Base-by-base conservation (phyloP, 2,113 vertebrate genomes). In the Psophia crepitans region DNA sequence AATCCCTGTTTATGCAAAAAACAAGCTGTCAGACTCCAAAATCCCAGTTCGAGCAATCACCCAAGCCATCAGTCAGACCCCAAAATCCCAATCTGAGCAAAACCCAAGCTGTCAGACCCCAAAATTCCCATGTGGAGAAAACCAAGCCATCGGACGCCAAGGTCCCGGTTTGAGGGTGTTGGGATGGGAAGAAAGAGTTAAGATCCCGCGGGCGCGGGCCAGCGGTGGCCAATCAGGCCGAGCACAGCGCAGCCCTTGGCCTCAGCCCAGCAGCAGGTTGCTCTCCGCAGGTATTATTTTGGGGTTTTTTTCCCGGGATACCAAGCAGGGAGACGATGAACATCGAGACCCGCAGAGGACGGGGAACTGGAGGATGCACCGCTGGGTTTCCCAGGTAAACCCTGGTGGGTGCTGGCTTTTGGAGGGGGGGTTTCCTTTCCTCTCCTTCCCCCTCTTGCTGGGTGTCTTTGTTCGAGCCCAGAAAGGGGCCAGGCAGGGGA, bases 171-270 rank as follows among this genome's bases (percentile, higher is more conserved):
- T 51, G 39, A 41, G 49, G 56, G 37, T 3, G 1, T 3, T 2
- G 39, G 39, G 6, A 14, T 2, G 87, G 84, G 66, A 83, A 73
- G 90, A 97, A 97, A 96, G 97, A 85, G 97, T 97, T 97, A 97
- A 97, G 48, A 35, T 84, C 57, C 84, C 12, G 48, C 26, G 32
- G 41, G 41, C n/a, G 12, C 19, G 9, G 76, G 92, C 82, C 51
- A 27, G 20, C 68, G 2, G 22, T 81, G 82, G 84, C 96, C 97
- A 94, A 97, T 96, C 96, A 65, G 77, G 46, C 44, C 3, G 41
- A 94, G 95, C 89, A 32, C 51, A 74, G 91, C 30, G 63, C 86
- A 17, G 95, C 79, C 48, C 96, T 89, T 93, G 79, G 95, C 93
- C 91, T 61, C 69, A 32, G 81, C 86, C 82, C 90, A 85, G 93